Percentiles rank a stretch among this genome's conserved stretches.
These are phyloP conservation scores for Alouatta palliata DNA, from an alignment of 2,113 vertebrate species.

Conservation along the genomic window DNA sequence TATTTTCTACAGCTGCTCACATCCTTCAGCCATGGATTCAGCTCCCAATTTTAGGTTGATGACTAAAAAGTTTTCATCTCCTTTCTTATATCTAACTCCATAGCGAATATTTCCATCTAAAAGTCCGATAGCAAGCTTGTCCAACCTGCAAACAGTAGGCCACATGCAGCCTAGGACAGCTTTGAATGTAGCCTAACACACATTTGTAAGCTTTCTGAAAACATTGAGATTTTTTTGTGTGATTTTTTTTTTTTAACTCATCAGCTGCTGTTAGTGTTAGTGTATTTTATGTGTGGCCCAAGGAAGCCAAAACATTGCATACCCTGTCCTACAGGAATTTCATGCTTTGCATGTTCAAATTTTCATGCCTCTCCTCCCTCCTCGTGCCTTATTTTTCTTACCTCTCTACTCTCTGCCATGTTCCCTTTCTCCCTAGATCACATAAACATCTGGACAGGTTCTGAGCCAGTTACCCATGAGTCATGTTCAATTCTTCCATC, in stretches of 20 bases:
- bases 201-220: too few species aligned
- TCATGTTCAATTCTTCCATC: background rate
- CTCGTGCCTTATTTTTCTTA: background rate
- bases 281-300: too few species aligned
- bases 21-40: background rate
- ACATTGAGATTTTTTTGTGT: too few species aligned
- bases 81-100: background rate
- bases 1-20: background rate
- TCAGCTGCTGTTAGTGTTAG: too few species aligned
- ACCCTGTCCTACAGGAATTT: background rate
- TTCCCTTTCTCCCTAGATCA: background rate
- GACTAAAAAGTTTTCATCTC: background rate
- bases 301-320: too few species aligned
- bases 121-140: background rate
- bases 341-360: background rate
- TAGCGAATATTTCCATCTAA: background rate
- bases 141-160: too few species aligned
- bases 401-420: background rate
- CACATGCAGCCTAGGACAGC: too few species aligned
- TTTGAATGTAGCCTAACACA: too few species aligned
- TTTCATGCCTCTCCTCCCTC: background rate
- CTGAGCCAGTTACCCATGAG: background rate
- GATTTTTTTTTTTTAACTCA: too few species aligned
- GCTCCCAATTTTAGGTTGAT: background rate
- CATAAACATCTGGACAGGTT: background rate